A percentile compares a stretch with the other conserved stretches of the same genome.
phyloP scores from a whole-genome alignment of 2,888 invertebrate genomes.

The Lamellibrachia satsuma region DNA sequence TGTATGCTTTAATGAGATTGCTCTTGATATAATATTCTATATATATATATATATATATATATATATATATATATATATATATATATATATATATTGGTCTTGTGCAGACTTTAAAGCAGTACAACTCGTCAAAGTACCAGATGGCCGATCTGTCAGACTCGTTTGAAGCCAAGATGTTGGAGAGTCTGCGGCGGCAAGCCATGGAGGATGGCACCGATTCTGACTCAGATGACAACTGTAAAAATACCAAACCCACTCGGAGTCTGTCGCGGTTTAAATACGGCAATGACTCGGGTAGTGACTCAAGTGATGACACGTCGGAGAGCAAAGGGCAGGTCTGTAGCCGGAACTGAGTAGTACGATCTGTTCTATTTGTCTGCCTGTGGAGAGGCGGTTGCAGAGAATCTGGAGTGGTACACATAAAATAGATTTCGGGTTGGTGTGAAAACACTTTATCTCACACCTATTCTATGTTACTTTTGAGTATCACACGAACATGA shows the following conservation, averaged over 20 bases:
- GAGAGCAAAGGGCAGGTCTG: slow-evolving; percentile 48
- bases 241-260: neutral
- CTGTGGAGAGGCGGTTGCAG: too few species aligned
- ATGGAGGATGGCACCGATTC: slow-evolving; percentile 43
- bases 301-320: slow-evolving; percentile 56
- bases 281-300: slow-evolving; percentile 11
- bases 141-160: slow-evolving; percentile 59
- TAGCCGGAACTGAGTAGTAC: neutral
- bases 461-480: too few species aligned
- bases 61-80: neutral
- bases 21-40: neutral
- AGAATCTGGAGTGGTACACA: too few species aligned
- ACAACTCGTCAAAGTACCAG: slow-evolving; percentile 56
- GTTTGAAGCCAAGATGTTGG: slow-evolving; percentile 59
- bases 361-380: too few species aligned
- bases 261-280: slow-evolving; percentile 1
- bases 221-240: neutral
- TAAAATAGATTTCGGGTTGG: too few species aligned
- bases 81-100: neutral
- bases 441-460: too few species aligned
- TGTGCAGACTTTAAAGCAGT: slow-evolving; percentile 45
- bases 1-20: neutral
- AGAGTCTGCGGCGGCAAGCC: slow-evolving; percentile 54
- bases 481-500: too few species aligned
- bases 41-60: slow-evolving; percentile 13